Evolutionary conservation across 37 sponge, comb jelly and placozoan species (phyloP), one percentile per base, ranked within the genome.

Genomic region (Theonella swinhoei): DNA sequence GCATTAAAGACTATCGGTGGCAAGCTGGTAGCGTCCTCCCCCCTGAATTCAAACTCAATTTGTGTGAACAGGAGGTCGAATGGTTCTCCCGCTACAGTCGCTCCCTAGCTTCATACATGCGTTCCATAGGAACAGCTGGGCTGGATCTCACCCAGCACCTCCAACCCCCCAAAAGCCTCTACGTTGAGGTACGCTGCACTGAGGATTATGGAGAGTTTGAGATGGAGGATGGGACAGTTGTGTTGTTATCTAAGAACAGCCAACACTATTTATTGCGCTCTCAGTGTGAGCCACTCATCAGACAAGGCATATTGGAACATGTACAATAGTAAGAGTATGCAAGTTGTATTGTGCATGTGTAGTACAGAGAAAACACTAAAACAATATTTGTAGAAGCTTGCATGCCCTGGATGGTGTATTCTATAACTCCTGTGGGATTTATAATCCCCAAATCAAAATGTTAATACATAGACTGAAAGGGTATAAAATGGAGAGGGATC

Each of bases 261-360:
- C 95, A 95, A 60, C 95, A 97, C 78, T 85, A 90, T 33, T 74
- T 97, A n/a, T 76, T 87, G 30, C 60, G 93, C 39, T 89, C 95
- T 41, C 95, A 97, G 69, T 97, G 98, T 75, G 98, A 97, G 71
- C 98, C 94, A 24, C 91, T 97, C 74, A 97, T 97, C 29, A 82
- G 88, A 62, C 98, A 95, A 74, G 98, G 98, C 28, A 70, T 92
- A 20, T 59, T 97, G 75, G 95, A 97, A 75, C 98, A 97, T 67
- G 67, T 96, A 1, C 76, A 88, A 8, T 87, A 36, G 83, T 1
- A 37, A 28, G 24, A 33, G 59, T 77, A 33, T 29, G 25, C 14
- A 22, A 42, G 2, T 41, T 25, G 62, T 60, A 1, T 76, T 60
- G 26, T 28, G 64, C 9, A 63, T 7, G 9, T 63, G n/a, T n/a